These are phyloP conservation scores for Eupithecia inturbata DNA, from an alignment of 2,888 invertebrate species.

Conservation along the genomic window DNA sequence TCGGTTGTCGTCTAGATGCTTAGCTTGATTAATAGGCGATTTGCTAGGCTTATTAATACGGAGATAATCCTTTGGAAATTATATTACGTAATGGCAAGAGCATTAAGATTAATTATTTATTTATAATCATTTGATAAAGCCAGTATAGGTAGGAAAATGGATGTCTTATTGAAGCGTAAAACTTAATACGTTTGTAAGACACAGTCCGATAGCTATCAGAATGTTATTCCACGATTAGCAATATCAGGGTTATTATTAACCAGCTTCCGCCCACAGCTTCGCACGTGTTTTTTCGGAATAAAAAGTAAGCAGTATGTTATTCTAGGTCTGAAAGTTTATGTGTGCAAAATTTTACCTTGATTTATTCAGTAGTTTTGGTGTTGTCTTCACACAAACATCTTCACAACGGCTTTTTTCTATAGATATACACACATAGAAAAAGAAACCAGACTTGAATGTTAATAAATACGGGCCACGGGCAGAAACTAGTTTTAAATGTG, in stretches of 20 bases:
- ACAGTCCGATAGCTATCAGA: neutral
- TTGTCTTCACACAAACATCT: neutral
- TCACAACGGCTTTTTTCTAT: neutral
- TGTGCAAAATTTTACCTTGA: neutral
- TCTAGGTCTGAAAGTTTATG: neutral
- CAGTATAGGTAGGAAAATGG: neutral
- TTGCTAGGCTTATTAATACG: conserved; percentile 76
- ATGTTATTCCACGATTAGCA: neutral
- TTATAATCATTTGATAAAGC: neutral
- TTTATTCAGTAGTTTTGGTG: neutral
- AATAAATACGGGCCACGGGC: neutral
- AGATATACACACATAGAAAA: neutral
- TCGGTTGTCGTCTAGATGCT: conserved; percentile 80
- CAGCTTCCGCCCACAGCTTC: no score
- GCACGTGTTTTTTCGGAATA: no score
- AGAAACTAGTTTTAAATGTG: neutral
- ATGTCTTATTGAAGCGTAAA: neutral
- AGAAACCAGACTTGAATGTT: neutral
- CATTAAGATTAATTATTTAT: neutral
- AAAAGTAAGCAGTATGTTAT: neutral
- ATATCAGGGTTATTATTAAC: neutral
- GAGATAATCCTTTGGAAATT: conserved; percentile 62
- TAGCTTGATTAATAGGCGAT: conserved; percentile 82
- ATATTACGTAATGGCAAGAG: conserved; percentile 50
- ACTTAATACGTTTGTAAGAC: neutral